These are phyloP conservation scores for Eupithecia centaureata DNA, from an alignment of 2,888 invertebrate genomes.

Conservation along the genomic window DNA sequence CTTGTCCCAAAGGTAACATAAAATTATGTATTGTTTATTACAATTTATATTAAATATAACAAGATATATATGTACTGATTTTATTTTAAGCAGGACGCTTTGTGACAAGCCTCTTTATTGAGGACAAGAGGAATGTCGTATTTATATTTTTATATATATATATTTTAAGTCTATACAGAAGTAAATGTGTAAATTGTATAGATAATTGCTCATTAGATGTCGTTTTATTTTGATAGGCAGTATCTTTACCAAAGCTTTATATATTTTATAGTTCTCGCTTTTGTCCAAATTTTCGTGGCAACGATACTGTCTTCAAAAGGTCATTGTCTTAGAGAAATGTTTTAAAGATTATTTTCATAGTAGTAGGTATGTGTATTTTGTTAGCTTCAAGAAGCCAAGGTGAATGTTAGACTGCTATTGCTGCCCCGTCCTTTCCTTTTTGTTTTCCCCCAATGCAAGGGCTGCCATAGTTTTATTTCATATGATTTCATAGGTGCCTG, in stretches of 20 bases:
- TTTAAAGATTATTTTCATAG: conserved; percentile 74
- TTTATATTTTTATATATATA: conserved; percentile 53
- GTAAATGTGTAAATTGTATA: conserved; percentile 79
- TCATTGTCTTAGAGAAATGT: conserved; percentile 71
- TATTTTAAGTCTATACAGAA: conserved; percentile 55
- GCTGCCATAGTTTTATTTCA: conserved; percentile 79
- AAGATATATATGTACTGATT: conserved; percentile 50
- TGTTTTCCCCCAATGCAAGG: conserved; percentile 76
- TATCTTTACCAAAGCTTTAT: conserved; percentile 65
- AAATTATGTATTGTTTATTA: conserved; percentile 17
- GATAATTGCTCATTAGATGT: conserved; percentile 78
- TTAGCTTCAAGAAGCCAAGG: conserved; percentile 83
- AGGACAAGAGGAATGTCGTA: conserved; percentile 62
- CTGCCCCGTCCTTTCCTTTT: conserved; percentile 77
- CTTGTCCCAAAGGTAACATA: conserved; percentile 80
- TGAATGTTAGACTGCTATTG: conserved; percentile 83
- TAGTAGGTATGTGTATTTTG: conserved; percentile 83
- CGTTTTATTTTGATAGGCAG: conserved; percentile 75
- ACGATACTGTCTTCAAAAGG: conserved; percentile 73
- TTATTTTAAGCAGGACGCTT: conserved; percentile 62
- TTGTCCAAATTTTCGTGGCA: conserved; percentile 49
- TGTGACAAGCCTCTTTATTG: conserved; percentile 72
- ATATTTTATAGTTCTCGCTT: conserved; percentile 40
- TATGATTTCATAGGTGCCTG: conserved; percentile 84
- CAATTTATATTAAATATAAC: conserved; percentile 40